A percentile compares a stretch with the other conserved stretches of the same genome.
Evolutionary conservation across 2,888 invertebrate species (phyloP).

Genomic region (Antitype chi): DNA sequence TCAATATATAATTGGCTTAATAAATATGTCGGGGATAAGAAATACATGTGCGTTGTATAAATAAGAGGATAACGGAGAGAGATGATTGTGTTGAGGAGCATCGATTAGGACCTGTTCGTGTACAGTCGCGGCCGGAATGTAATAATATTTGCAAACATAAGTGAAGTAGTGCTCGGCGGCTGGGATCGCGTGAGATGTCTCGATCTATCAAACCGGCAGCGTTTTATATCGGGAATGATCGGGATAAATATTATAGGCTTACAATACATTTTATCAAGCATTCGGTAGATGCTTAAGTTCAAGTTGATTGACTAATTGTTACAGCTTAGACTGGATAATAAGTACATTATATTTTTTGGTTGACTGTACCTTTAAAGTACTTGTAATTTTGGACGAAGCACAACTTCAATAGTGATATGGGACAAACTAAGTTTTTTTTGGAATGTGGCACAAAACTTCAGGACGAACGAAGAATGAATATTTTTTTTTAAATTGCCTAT

Average conservation of each 20-base stretch:
- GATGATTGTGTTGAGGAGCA: conserved; percentile 13
- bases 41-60: conserved; percentile 44
- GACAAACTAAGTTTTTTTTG: too few relatives aligned
- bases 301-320: conserved; percentile 6
- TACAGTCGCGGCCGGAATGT: conserved; percentile 25
- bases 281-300: conserved; percentile 9
- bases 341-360: too few relatives aligned
- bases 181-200: conserved; percentile 30
- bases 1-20: conserved; percentile 60
- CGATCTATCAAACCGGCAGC: conserved; percentile 17
- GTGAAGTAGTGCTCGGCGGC: conserved; percentile 21
- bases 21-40: conserved; percentile 61
- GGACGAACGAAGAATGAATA: too few relatives aligned
- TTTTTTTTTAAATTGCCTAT: too few relatives aligned
- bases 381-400: too few relatives aligned
- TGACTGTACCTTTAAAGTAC: too few relatives aligned
- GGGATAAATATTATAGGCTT: conserved; percentile 7
- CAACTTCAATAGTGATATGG: too few relatives aligned
- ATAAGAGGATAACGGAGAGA: conserved; percentile 54
- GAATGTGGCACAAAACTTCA: too few relatives aligned
- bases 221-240: conserved; percentile 15
- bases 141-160: conserved; percentile 36
- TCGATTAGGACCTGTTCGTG: conserved; percentile 23
- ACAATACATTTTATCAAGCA: not conserved
- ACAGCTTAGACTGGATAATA: not conserved